Percentiles rank a stretch among this genome's conserved stretches.
phyloP scores from a whole-genome alignment of 2,113 vertebrate genomes.

The Corvus cornix region DNA sequence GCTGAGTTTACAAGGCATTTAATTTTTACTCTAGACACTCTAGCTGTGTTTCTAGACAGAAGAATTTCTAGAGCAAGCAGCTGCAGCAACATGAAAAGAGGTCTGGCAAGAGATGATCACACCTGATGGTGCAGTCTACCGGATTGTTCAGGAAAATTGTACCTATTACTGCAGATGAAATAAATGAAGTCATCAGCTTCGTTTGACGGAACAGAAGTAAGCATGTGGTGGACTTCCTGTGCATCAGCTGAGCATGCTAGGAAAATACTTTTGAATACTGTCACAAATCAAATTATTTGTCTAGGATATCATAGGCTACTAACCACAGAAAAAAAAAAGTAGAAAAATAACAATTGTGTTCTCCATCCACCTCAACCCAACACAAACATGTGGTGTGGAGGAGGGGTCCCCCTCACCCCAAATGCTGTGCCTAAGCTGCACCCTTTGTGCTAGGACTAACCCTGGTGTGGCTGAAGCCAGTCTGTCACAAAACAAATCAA shows the following conservation, averaged over 20 bases:
- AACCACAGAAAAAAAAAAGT: neutral
- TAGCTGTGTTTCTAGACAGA: neutral
- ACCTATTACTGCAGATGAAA: neutral
- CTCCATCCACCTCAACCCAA: neutral
- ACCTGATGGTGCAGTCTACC: neutral
- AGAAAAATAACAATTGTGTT: neutral
- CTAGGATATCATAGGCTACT: neutral
- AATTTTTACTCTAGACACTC: neutral
- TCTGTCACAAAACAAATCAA: neutral
- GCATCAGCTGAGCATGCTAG: neutral
- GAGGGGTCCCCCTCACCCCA: neutral
- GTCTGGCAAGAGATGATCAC: neutral
- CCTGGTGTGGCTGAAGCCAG: neutral
- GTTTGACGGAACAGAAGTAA: neutral
- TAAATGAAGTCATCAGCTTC: neutral
- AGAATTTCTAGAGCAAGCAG: neutral
- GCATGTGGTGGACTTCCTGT: neutral
- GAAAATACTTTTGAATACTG: neutral
- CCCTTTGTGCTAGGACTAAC: neutral
- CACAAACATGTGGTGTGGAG: accelerated
- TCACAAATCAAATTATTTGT: neutral
- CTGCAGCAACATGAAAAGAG: neutral
- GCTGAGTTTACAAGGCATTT: neutral
- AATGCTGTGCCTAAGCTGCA: neutral
- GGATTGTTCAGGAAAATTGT: neutral